Conservation (phyloP, 2,113 vertebrate species). For the Macquaria australasica region DNA sequence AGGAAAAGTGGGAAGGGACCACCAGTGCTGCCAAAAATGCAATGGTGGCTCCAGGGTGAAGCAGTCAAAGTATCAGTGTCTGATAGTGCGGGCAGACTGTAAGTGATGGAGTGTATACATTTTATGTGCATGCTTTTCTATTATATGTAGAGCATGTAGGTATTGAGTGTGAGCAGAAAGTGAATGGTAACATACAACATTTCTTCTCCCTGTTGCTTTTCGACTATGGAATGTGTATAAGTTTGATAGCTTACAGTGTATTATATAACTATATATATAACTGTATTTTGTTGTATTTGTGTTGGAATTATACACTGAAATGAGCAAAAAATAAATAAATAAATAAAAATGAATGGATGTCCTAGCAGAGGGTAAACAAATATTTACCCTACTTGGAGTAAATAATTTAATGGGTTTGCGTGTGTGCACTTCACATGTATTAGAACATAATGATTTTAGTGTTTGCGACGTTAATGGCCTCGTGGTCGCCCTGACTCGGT, state of each 20-base stretch:
- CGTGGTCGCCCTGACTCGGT: not conserved
- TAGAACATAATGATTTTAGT: not conserved
- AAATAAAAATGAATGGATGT: too few relatives aligned
- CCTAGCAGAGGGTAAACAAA: too few relatives aligned
- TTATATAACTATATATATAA: not conserved
- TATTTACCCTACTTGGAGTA: too few relatives aligned
- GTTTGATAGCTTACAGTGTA: too few relatives aligned
- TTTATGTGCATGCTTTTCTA: conserved; percentile 12
- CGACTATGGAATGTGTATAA: not conserved
- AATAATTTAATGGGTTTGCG: too few relatives aligned
- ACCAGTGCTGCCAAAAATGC: conserved; percentile 65
- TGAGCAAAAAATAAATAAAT: too few relatives aligned
- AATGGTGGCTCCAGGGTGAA: conserved; percentile 58
- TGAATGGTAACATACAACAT: not conserved
- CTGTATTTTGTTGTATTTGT: not conserved
- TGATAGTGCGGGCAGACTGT: conserved; percentile 21
- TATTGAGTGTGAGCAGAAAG: not conserved
- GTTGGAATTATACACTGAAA: not conserved
- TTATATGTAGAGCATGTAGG: not conserved
- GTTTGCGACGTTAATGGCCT: not conserved
- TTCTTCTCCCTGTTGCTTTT: not conserved
- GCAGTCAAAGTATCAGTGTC: conserved; percentile 36
- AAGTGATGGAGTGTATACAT: conserved; percentile 9
- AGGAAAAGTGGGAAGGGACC: conserved; percentile 73
- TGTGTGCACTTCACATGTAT: not conserved